Conservation (phyloP, 2,797 vertebrate species). For the Manis crassicaudata region DNA sequence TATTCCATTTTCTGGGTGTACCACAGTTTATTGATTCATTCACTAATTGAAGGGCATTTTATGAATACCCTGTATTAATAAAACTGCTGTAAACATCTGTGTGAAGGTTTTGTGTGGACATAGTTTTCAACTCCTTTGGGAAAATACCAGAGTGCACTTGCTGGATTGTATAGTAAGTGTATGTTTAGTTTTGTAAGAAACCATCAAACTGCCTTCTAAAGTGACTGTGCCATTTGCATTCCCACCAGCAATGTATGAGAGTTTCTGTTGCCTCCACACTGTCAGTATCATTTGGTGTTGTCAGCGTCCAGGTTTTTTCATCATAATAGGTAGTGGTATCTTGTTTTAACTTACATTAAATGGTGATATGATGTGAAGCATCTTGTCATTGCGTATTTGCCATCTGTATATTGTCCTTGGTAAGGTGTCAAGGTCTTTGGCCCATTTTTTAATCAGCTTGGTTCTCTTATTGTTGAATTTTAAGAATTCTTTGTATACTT, state of each 20-base stretch:
- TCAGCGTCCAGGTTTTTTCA: background rate
- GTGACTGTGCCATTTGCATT: background rate
- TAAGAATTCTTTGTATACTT: background rate
- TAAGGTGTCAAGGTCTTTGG: background rate
- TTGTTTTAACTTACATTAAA: background rate
- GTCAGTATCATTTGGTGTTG: background rate
- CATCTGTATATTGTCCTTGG: background rate
- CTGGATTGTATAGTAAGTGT: background rate
- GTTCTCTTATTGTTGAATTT: background rate
- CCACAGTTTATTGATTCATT: background rate
- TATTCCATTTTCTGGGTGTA: background rate
- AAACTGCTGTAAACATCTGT: background rate
- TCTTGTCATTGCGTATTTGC: background rate
- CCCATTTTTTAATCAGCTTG: background rate
- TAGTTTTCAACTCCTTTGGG: background rate
- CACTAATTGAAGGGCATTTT: background rate
- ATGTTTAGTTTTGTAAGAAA: background rate
- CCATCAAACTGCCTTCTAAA: background rate
- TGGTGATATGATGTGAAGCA: background rate
- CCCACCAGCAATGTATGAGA: background rate
- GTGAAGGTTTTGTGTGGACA: background rate
- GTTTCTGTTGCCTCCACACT: background rate
- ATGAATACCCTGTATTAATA: background rate
- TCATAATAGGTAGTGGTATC: background rate
- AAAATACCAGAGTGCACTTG: background rate